Percentiles rank a stretch among this genome's conserved stretches.
These are phyloP conservation scores for Tautogolabrus adspersus DNA, from an alignment of 2,113 vertebrate species.

Conservation along the genomic window DNA sequence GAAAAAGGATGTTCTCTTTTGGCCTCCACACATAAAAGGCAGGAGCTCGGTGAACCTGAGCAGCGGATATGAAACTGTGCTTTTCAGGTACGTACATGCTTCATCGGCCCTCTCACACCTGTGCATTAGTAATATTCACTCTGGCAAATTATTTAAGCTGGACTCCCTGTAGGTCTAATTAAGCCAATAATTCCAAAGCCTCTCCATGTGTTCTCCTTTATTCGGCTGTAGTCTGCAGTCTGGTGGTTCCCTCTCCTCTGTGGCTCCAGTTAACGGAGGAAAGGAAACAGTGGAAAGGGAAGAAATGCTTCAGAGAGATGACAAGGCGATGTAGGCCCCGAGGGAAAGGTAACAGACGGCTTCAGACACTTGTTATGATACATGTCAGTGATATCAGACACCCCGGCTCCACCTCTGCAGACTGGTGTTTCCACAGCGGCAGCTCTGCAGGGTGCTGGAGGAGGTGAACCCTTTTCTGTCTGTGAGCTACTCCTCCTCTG, in stretches of 20 bases:
- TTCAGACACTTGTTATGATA: constrained; percentile 60
- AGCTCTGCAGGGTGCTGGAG: constrained; percentile 11
- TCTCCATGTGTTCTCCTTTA: constrained; percentile 28
- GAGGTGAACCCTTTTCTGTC: constrained; percentile 19
- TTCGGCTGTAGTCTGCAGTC: constrained; percentile 35
- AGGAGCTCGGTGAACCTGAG: constrained; percentile 43
- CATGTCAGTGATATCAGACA: constrained; percentile 47
- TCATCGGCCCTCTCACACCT: constrained; percentile 60
- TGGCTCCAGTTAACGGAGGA: constrained; percentile 32
- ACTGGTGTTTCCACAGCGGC: constrained; percentile 26
- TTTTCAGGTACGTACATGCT: constrained; percentile 56
- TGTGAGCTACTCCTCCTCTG: constrained; percentile 20
- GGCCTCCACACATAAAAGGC: constrained; percentile 14
- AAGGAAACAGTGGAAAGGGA: constrained; percentile 9
- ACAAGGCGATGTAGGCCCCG: constrained; percentile 24
- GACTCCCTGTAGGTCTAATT: constrained; percentile 69
- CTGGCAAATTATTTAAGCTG: constrained; percentile 63
- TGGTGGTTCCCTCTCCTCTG: constrained; percentile 12
- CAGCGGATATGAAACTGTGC: constrained; percentile 23
- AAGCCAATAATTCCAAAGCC: constrained; percentile 62
- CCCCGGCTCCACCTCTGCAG: constrained; percentile 22
- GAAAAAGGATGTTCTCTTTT: constrained; percentile 44
- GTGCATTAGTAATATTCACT: constrained; percentile 53
- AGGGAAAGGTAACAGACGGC: constrained; percentile 29
- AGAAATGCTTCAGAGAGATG: constrained; percentile 36